Base-by-base conservation (phyloP, 2,888 invertebrate genomes). In the Sacculina carcini region DNA sequence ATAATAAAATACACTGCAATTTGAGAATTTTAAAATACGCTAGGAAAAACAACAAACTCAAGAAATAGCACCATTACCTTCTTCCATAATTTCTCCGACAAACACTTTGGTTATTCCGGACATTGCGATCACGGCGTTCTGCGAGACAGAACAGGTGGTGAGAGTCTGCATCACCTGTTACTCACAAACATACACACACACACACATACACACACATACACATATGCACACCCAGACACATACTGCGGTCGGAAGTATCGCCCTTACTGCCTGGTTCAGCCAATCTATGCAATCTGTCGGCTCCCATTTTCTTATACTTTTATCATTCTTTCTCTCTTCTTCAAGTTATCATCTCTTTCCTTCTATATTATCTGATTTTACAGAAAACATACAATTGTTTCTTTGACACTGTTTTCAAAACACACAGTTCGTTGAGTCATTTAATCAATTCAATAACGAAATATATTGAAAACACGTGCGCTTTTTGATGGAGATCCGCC, bases 51-150 rank as follows among this genome's bases (percentile, higher is more conserved):
- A 36, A 21, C 19, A 23, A 28, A 24, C 12, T 14, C 7, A 34
- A 49, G 47, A 14, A 23, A 23, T 9, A 16, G 14, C 40, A 56
- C 50, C n/a, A n/a, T 59, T 69, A 85, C 89, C 90, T 78, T 92
- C 90, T 71, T 99, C 98, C 5, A 98, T 89, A 53, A 99, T 79
- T 71, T 99, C 98, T 21, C 96, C 98, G 12, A 94, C 90, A 71
- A 94, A 98, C 1, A 99, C 58, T 57, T 72, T 72, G n/a, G 71
- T 64, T 49, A 73, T 69, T 21, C 98, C 98, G 16, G 98, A 87
- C 86, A 99, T 94, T 1, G 98, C 96, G 61, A 99, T 98, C 0
- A 98, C 94, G 47, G 96, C 96, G 71, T 96, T 96, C 64, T 96
- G 96, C 0, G 92, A 89, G 1, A 96, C 87, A 0, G 92, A 83